Base-by-base conservation (phyloP, 2,888 invertebrate genomes). In the Eucriotettix oculatus region DNA sequence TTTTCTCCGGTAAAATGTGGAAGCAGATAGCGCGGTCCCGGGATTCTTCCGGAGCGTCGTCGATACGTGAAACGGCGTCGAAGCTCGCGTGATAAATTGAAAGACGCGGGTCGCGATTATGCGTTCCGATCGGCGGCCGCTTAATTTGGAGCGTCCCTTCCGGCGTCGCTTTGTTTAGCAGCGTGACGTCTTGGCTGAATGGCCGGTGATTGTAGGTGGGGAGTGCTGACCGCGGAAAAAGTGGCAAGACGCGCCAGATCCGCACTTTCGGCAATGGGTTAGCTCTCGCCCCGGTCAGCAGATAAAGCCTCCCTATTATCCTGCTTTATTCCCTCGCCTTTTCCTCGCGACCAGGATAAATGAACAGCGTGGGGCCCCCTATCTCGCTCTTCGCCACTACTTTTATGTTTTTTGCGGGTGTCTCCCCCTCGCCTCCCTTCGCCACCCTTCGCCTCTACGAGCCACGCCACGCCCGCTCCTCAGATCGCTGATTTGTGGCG, bases 261-360 rank as follows among this genome's bases (percentile, higher is more conserved):
- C 59, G 63, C 64, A 64, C 58, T 61, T 55, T 62, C 54, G 60
- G 64, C 57, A 64, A 63, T 64, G 62, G 64, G 62, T 64, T 64
- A 64, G 61, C 61, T 48, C 56, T 54, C 53, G 52, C 52, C 60
- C 16, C 52, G 10, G 12, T 42, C 54, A 41, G 43, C 57, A 62
- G 62, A 64, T 64, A 64, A 64, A 64, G 61, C 59, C 62, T 40
- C 56, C 61, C 63, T 62, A 64, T 62, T 64, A 60, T 58, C 58
- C 60, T 41, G 63, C 59, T 54, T 63, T 54, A 58, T 59, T 60
- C 60, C 59, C 44, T 43, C 40, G 54, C 61, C 59, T 58, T 62
- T 54, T 52, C 59, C 52, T 57, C 52, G 58, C 41, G 57, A 55
- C 48, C 62, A 48, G 62, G 61, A 64, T 63, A 64, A 64, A 64